Base-by-base conservation (phyloP, 2,888 invertebrate species). In the Endomychus coccineus region DNA sequence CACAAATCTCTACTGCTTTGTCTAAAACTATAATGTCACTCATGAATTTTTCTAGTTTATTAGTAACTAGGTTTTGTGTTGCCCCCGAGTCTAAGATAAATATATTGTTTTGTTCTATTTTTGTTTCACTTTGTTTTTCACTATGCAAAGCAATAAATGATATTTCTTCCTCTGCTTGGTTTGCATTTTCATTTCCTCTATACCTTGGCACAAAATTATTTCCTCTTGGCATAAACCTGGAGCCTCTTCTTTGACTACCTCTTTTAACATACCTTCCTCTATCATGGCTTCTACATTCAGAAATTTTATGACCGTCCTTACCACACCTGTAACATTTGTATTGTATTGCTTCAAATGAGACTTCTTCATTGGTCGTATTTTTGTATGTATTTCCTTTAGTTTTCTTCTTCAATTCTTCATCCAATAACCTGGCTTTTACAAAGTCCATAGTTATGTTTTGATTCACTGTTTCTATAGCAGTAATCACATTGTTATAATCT, bases 381-480 rank as follows among this genome's bases (percentile, higher is more conserved):
- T 35, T 37, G 14, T 29, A 17, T 27, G 16, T 39, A 4, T 30
- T 17, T 6, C 27, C 23, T 27, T 40, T 29, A 27, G 16, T 38
- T 25, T 40, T 33, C 25, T 38, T 39, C 35, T 50, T 48, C 15
- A 49, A 10, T 38, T 51, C 50, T 31, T 43, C 44, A 34, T 50
- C 46, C 6, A 47, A 29, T 16, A 48, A 28, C 21, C 45, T 36
- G 25, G 39, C 32, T 24, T 52, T 52, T 2, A 51, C 49, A 42
- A 50, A 51, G 9, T 52, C 49, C 36, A 51, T 39, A 4, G 43
- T 46, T 7, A 51, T 27, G n/a, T 22, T 36, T 5, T 9, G 11
- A 23, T 39, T 44, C 19, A 46, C 23, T 10, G 51, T 52, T 43
- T 53, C 50, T 15, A 53, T 39, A 4, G 46, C 45, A 12, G 49